Conservation (phyloP, 2,797 vertebrate genomes). For the Ceryle rudis region DNA sequence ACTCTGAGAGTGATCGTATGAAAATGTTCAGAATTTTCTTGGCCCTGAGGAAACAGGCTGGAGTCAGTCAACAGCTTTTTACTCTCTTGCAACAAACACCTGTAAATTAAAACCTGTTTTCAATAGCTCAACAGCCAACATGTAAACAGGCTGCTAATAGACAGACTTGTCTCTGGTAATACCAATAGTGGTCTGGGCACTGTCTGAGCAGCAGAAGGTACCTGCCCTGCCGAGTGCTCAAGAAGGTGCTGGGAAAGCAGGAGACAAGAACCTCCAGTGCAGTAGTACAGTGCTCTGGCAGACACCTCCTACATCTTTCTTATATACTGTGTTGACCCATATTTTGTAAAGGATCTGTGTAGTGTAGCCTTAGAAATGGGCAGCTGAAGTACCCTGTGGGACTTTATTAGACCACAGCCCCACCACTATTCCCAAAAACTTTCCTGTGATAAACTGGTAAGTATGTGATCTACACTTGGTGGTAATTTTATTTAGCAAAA, state of each 20-base stretch:
- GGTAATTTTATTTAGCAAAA: background rate
- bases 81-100: background rate
- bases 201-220: background rate
- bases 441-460: background rate
- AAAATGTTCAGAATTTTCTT: background rate
- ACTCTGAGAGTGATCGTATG: background rate
- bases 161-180: background rate
- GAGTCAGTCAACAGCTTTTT: background rate
- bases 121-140: background rate
- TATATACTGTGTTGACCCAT: background rate
- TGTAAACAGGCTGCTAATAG: background rate
- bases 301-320: background rate
- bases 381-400: background rate
- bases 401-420: background rate
- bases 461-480: background rate
- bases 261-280: rapidly evolving
- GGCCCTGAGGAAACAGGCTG: background rate
- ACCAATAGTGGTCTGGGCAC: rapidly evolving
- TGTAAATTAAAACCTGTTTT: background rate
- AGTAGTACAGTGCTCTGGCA: background rate
- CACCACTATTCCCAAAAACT: background rate
- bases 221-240: background rate
- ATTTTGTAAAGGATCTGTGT: background rate
- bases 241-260: background rate
- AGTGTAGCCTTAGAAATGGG: background rate